Base-by-base conservation (phyloP, 2,797 vertebrate genomes). In the Alcedo quadribrachys region DNA sequence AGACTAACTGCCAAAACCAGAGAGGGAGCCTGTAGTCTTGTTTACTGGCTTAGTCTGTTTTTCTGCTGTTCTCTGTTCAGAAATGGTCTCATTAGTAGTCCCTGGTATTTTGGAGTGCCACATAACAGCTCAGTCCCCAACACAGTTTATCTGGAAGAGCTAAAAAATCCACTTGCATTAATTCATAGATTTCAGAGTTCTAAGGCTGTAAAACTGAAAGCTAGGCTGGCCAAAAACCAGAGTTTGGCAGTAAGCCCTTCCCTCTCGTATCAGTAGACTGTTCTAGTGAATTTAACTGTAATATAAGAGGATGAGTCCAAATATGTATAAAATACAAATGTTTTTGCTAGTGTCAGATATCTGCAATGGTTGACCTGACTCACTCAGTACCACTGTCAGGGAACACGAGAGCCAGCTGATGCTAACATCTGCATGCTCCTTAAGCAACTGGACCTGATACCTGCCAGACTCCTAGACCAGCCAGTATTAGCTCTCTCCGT, bases 211-310 rank as follows among this genome's bases (percentile, higher is more conserved):
- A 58, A 81, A 89, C 13, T 65, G 15, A 12, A 71, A 76, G 11
- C 37, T 17, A 48, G 10, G 25, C 20, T 66, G 32, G 12, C 46
- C 6, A 20, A 58, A 32, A 80, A 55, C 15, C 1, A 1, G 14
- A 13, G 6, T 60, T 55, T 45, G n/a, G 21, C 46, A 65, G 9
- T 22, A 22, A 40, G 16, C 17, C 17, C 8, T 61, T 75, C 4
- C 15, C 7, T 61, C 46, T 85, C 0, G 0, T 12, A 3, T 20
- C 35, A 6, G 17, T 46, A 58, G 58, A 42, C 9, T 58, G 6
- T 21, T 11, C 15, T 20, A 43, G 28, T 28, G 8, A 43, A 46
- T 51, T 51, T 58, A 51, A 32, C 11, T 19, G 9, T 62, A 66
- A 48, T 24, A 33, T 9, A 81, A 63, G 8, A 58, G 16, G 8